phyloP scores from a whole-genome alignment of 2,888 invertebrate species.

The Mactromeris polynyma region DNA sequence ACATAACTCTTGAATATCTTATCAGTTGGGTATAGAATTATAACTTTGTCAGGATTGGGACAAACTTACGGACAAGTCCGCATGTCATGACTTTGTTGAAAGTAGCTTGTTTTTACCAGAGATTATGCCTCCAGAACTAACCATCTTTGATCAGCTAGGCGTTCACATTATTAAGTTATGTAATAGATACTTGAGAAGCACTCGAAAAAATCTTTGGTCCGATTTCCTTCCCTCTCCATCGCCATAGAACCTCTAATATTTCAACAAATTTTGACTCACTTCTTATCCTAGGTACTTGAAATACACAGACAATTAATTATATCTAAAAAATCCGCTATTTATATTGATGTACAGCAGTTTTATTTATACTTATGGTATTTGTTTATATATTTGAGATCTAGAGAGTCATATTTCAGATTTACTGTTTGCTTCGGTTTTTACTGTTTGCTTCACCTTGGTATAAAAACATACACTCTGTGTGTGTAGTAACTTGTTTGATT shows the following conservation, averaged over 20 bases:
- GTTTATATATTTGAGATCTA: neutral
- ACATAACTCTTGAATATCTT: neutral
- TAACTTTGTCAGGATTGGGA: neutral
- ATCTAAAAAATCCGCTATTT: neutral
- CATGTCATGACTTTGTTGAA: conserved; percentile 22
- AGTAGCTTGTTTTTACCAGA: conserved; percentile 38
- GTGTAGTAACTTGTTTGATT: too few species aligned
- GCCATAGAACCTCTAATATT: neutral
- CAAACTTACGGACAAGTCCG: neutral
- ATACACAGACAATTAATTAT: neutral
- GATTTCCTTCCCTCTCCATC: neutral
- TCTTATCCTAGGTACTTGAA: neutral
- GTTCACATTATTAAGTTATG: conserved; percentile 2
- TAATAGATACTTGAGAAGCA: conserved; percentile 3
- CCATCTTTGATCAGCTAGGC: conserved; percentile 11
- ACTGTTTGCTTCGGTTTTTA: too few species aligned
- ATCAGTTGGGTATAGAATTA: neutral
- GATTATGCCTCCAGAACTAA: neutral
- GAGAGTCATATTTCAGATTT: neutral
- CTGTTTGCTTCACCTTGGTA: neutral
- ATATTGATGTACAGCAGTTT: conserved; percentile 2
- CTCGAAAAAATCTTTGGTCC: conserved; percentile 1
- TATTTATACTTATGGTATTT: neutral
- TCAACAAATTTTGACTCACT: neutral
- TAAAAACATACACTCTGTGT: neutral